Evolutionary conservation across 2,113 vertebrate genomes (phyloP).

Genomic region (Holacanthus passer): DNA sequence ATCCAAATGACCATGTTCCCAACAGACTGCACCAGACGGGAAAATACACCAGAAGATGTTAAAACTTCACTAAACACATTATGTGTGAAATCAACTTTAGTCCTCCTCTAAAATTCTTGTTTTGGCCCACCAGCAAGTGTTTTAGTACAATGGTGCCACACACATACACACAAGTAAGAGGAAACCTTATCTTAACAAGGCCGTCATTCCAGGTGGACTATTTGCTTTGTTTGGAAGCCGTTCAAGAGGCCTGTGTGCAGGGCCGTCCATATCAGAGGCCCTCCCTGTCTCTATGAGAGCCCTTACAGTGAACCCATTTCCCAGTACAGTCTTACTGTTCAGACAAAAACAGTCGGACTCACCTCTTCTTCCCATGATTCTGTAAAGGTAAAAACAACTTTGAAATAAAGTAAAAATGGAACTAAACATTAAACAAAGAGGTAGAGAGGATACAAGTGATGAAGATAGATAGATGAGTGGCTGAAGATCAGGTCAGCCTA

Average conservation of each 20-base stretch:
- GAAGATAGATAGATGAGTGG: background rate
- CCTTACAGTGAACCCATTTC: constrained; percentile 61
- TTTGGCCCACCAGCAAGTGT: constrained; percentile 6
- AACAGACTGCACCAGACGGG: background rate
- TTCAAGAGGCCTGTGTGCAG: constrained; percentile 65
- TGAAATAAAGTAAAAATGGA: too few species aligned
- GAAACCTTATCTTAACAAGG: constrained; percentile 71
- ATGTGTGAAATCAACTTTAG: constrained; percentile 7
- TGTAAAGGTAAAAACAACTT: too few species aligned
- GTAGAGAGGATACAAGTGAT: background rate
- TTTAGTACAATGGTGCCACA: constrained; percentile 13
- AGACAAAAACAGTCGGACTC: constrained; percentile 22
- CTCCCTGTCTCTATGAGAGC: constrained; percentile 46
- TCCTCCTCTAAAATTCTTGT: constrained; percentile 6
- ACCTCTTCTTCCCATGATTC: background rate
- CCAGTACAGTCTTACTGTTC: constrained; percentile 23
- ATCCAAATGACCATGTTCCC: background rate
- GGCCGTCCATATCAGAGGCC: constrained; percentile 49
- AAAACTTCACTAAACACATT: background rate
- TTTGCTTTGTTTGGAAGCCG: constrained; percentile 74
- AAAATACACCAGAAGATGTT: background rate
- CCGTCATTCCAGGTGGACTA: constrained; percentile 65
- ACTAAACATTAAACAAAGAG: constrained; percentile 4
- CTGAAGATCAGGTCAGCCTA: background rate
- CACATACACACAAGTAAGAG: constrained; percentile 34